Percentiles rank a stretch among this genome's conserved stretches.
Conservation (phyloP, 2,888 invertebrate species). For the Lasiommata megera region DNA sequence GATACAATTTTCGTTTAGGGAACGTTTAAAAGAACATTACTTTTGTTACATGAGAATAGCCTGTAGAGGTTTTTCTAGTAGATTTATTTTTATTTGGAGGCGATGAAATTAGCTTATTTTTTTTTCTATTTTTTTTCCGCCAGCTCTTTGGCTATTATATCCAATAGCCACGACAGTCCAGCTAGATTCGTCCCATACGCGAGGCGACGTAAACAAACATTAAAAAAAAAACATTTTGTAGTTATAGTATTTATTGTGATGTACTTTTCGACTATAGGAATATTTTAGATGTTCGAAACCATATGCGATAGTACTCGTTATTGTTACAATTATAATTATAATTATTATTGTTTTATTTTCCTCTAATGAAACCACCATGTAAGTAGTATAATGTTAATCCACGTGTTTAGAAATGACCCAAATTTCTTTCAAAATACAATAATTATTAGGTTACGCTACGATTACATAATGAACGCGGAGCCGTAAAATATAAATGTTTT, state of each 20-base stretch:
- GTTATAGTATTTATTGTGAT: conserved; percentile 76
- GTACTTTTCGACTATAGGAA: conserved; percentile 52
- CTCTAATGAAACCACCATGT: conserved; percentile 34
- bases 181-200: conserved; percentile 13
- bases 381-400: too few species aligned
- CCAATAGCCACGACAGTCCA: conserved; percentile 12
- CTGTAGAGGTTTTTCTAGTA: too few species aligned
- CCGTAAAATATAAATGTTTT: too few species aligned
- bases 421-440: not conserved
- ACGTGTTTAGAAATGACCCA: not conserved
- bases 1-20: too few species aligned
- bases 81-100: too few species aligned
- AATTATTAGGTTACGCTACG: not conserved
- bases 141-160: not conserved
- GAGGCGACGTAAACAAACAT: conserved; percentile 16
- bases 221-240: conserved; percentile 38
- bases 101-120: too few species aligned
- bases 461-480: not conserved
- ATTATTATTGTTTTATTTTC: too few species aligned
- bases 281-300: conserved; percentile 29
- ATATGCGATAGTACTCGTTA: conserved; percentile 46
- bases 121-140: not conserved
- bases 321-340: conserved; percentile 44
- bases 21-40: too few species aligned
- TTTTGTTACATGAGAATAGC: too few species aligned